Evolutionary conservation across 2,113 vertebrate genomes (phyloP).

Genomic region (Lagopus leucura): DNA sequence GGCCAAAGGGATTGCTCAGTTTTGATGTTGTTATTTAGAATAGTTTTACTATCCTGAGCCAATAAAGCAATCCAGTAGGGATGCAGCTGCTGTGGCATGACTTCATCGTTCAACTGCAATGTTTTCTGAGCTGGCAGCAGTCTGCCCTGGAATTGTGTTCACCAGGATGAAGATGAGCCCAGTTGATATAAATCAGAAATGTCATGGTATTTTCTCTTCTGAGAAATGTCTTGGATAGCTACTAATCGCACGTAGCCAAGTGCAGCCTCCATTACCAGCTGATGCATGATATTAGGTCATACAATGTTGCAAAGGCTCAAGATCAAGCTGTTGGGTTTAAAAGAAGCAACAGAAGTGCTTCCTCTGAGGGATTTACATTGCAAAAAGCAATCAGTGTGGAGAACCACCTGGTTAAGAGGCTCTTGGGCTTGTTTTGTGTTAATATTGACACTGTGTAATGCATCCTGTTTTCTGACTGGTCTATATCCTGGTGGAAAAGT

Average conservation of each 20-base stretch:
- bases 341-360: neutral
- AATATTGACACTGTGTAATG: neutral
- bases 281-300: too few species aligned
- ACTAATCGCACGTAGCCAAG: neutral
- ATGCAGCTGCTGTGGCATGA: slow-evolving; percentile 17
- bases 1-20: neutral
- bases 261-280: neutral
- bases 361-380: neutral
- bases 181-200: slow-evolving; percentile 13
- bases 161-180: neutral
- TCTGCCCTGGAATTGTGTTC: slow-evolving; percentile 23
- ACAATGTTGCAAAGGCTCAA: neutral
- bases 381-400: neutral
- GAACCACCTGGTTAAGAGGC: neutral
- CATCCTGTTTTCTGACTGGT: slow-evolving; percentile 2
- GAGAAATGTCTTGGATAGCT: neutral
- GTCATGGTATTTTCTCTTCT: neutral
- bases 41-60: neutral
- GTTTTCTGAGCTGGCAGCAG: neutral
- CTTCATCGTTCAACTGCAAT: slow-evolving; percentile 5
- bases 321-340: neutral
- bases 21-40: neutral
- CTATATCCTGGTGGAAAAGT: slow-evolving; percentile 10
- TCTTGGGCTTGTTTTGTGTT: neutral
- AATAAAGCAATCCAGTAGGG: neutral